Evolutionary conservation across 2,888 invertebrate genomes (phyloP), one percentile per base, ranked within the genome.

Genomic region (Drosophila basisetae): DNA sequence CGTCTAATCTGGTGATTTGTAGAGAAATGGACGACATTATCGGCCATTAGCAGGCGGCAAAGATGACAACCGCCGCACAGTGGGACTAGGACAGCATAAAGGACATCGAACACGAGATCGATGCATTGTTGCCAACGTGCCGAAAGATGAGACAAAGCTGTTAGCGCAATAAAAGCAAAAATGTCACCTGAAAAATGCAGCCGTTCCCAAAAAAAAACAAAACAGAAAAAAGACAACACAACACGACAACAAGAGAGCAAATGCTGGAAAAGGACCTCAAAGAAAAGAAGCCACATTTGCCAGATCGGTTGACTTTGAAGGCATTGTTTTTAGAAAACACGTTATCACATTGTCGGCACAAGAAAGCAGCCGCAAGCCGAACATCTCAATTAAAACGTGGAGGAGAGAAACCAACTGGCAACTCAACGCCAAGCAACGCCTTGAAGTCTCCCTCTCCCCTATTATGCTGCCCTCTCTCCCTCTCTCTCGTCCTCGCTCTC

Each of bases 61-160:
- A 88, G 89, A 82, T 84, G 80, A 86, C 64, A 88, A 73, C 78
- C 31, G 84, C 84, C 87, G 83, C 87, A 87, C 71, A 79, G 80
- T 79, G 76, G 80, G 76, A 79, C 49, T 16, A 30, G 43, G 37
- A 60, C 31, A 59, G 56, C 25, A 39, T 22, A 47, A 68, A 68
- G 69, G 56, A 72, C 49, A 54, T 68, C 41, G 39, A 33, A 52
- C 53, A 68, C 50, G 49, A 67, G 35, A 18, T 28, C 58, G 39
- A 43, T 41, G 25, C 54, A 88, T 88, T 84, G 80, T 85, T 74
- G 77, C 73, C 83, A 82, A 88, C 88, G 88, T 86, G 88, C 88
- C 83, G 85, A 85, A 88, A 85, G 88, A 71, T 76, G 86, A 70
- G 64, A 80, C 80, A 83, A 84, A 84, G 82, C 78, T 74, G 76